Conservation (phyloP, 23 tunicate genomes). For the Trididemnum miniatum region DNA sequence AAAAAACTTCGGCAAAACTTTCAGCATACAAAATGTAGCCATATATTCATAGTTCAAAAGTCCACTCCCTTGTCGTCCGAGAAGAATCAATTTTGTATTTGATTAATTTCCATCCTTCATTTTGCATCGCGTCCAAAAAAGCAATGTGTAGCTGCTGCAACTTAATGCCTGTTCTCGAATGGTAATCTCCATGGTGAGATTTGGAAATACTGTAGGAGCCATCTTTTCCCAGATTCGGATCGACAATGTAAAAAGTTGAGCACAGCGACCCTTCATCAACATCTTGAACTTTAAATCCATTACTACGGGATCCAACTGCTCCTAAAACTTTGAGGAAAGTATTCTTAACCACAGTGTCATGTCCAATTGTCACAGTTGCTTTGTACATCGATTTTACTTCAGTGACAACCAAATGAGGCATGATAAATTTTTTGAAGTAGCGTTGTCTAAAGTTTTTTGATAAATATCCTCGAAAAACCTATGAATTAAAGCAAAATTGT, state of each 20-base stretch:
- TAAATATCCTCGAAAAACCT: no score
- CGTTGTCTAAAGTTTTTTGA: no score
- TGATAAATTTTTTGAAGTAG: no score
- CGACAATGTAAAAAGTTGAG: background rate
- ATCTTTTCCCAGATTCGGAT: slow-evolving; percentile 25
- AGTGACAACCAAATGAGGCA: slow-evolving; percentile 7
- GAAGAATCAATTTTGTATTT: background rate
- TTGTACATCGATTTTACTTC: slow-evolving; percentile 15
- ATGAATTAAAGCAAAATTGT: no score
- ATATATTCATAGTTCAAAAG: no score
- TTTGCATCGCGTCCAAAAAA: slow-evolving; percentile 19
- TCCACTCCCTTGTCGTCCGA: slow-evolving; percentile 1
- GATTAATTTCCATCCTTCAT: slow-evolving; percentile 7
- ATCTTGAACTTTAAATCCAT: slow-evolving; percentile 18
- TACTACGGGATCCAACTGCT: slow-evolving; percentile 9
- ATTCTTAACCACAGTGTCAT: background rate
- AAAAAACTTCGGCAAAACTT: no score
- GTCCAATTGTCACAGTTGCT: slow-evolving; percentile 33
- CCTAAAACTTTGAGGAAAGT: background rate
- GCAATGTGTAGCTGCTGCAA: slow-evolving; percentile 28
- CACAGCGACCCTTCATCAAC: slow-evolving; percentile 18
- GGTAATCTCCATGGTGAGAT: slow-evolving; percentile 2
- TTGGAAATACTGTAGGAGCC: slow-evolving; percentile 25
- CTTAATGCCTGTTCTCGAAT: slow-evolving; percentile 16
- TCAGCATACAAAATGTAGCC: no score